A percentile compares a stretch with the other conserved stretches of the same genome.
Evolutionary conservation across 2,888 invertebrate species (phyloP).

Genomic region (Diarsia mendica): DNA sequence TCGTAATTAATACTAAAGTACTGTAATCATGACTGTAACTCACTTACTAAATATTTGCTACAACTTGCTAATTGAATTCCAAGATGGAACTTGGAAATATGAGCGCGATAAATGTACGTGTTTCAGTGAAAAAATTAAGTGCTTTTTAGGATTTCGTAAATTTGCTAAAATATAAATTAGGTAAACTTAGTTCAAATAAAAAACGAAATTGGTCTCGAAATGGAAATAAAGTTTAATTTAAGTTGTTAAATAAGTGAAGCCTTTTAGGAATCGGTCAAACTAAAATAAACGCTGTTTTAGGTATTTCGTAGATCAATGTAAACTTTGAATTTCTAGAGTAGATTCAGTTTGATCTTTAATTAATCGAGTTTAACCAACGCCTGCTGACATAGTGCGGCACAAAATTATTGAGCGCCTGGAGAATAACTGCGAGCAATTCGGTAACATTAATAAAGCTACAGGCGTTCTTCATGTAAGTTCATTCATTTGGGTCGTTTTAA

Average conservation of each 20-base stretch:
- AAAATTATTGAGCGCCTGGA: conserved; percentile 51
- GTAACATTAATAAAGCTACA: conserved; percentile 48
- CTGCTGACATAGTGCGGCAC: conserved; percentile 10
- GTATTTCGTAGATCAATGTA: background rate
- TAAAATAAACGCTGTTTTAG: background rate
- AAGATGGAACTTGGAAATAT: conserved; percentile 35
- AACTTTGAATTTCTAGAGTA: background rate
- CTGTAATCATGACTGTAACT: conserved; percentile 60
- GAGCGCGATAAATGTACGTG: conserved; percentile 18
- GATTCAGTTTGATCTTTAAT: background rate
- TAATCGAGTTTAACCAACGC: conserved; percentile 6
- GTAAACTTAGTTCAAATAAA: background rate
- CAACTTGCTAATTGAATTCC: conserved; percentile 52
- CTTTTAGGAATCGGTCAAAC: background rate
- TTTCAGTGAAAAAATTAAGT: background rate
- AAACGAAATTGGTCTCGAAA: conserved; percentile 2
- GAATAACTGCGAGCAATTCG: conserved; percentile 49
- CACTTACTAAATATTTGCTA: conserved; percentile 52
- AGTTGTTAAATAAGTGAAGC: background rate
- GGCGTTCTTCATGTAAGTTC: conserved; percentile 54
- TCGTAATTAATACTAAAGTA: conserved; percentile 69
- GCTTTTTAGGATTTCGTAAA: background rate
- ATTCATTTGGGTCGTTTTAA: conserved; percentile 26
- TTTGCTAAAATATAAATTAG: background rate
- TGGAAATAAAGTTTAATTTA: background rate